phyloP scores from a whole-genome alignment of 2,888 invertebrate genomes.

The Cerastis rubricosa region DNA sequence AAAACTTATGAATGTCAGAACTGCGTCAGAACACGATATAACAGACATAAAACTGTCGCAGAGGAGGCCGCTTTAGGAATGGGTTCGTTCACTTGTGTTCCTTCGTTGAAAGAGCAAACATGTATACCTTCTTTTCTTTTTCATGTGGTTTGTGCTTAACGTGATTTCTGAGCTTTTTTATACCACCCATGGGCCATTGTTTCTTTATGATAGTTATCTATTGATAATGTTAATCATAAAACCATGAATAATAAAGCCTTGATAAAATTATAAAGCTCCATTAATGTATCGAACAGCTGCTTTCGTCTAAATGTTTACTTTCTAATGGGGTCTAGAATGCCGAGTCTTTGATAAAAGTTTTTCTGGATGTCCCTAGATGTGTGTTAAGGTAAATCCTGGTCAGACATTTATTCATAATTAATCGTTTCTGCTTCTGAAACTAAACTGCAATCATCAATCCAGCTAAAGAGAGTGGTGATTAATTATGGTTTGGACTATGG shows the following conservation, averaged over 20 bases:
- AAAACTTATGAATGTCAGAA: slow-evolving; percentile 17
- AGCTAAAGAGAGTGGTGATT: too few species aligned
- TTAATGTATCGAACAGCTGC: neutral
- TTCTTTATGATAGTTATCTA: neutral
- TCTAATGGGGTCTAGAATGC: neutral
- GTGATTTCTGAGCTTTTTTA: too few species aligned
- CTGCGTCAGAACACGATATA: slow-evolving; percentile 23
- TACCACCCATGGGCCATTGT: too few species aligned
- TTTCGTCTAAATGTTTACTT: neutral
- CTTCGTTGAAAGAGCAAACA: slow-evolving; percentile 1
- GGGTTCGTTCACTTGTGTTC: slow-evolving; percentile 32
- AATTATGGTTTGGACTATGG: neutral
- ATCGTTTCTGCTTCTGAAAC: too few species aligned
- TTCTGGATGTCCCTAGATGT: neutral
- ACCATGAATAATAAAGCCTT: neutral
- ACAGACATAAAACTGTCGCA: slow-evolving; percentile 36
- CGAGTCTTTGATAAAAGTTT: neutral
- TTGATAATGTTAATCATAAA: neutral
- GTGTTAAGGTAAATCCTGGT: too few species aligned
- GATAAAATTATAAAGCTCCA: neutral
- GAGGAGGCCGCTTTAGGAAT: slow-evolving; percentile 20
- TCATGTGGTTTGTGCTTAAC: too few species aligned
- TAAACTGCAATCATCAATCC: neutral
- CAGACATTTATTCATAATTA: too few species aligned
- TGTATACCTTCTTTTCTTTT: neutral